Evolutionary conservation across 1,140 invertebrate species (phyloP).

Genomic region (Rhagoletis zephyria): DNA sequence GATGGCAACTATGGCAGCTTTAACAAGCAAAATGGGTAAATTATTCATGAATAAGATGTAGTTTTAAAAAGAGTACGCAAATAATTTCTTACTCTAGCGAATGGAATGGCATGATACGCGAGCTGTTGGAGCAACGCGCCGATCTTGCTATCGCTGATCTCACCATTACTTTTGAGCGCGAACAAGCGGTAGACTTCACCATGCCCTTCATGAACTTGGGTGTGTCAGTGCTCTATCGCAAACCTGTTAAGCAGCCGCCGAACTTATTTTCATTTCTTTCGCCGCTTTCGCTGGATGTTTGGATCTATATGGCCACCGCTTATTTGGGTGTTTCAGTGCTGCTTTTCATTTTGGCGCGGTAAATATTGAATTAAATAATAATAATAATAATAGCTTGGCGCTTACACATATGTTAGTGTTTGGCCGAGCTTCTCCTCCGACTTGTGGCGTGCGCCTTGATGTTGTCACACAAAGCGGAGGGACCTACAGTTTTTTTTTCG

Average conservation of each 20-base stretch:
- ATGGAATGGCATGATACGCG: conserved; percentile 96
- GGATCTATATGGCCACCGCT: conserved; percentile 96
- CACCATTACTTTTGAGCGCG: conserved; percentile 92
- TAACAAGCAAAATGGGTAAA: conserved; percentile 78
- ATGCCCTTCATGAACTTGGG: conserved; percentile 97
- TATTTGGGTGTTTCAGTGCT: conserved; percentile 93
- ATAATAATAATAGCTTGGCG: no score
- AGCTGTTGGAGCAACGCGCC: conserved; percentile 90
- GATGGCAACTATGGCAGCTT: conserved; percentile 87
- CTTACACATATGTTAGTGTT: no score
- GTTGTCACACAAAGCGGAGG: no score
- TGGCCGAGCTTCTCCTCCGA: no score
- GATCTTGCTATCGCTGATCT: conserved; percentile 94
- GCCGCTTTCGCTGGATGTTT: conserved; percentile 93
- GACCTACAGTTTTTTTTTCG: no score
- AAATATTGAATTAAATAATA: background rate
- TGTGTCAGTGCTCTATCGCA: conserved; percentile 93
- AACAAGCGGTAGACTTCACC: conserved; percentile 91
- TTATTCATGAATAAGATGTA: background rate
- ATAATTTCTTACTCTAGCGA: conserved; percentile 75
- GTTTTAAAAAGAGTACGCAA: background rate
- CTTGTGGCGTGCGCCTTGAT: no score
- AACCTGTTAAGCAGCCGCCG: conserved; percentile 90
- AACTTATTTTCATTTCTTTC: conserved; percentile 94
- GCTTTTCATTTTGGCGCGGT: conserved; percentile 94